A percentile compares a stretch with the other conserved stretches of the same genome.
Conservation (phyloP, 1,140 invertebrate genomes). For the Drosophila aff. region DNA sequence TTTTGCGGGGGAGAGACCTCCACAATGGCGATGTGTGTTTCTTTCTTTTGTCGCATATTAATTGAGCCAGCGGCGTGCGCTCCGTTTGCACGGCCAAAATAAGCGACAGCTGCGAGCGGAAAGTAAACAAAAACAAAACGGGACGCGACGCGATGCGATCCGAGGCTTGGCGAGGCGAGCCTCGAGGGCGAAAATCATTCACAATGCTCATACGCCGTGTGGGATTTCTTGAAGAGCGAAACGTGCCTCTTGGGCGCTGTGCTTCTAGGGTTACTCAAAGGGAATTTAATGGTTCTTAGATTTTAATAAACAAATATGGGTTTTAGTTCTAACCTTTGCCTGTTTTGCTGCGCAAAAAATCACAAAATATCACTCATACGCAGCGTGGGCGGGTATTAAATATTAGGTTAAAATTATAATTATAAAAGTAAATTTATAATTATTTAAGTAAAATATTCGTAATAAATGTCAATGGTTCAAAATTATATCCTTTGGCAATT, state of each 20-base stretch:
- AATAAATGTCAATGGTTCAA: too few relatives aligned
- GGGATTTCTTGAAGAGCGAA: background rate
- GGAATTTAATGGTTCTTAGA: slow-evolving; percentile 6
- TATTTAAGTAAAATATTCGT: background rate
- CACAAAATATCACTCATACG: background rate
- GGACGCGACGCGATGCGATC: slow-evolving; percentile 5
- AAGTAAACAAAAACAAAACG: slow-evolving; percentile 48
- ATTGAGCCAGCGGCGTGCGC: slow-evolving; percentile 62
- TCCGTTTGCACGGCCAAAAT: slow-evolving; percentile 56
- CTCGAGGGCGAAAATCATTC: slow-evolving; percentile 14
- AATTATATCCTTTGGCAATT: too few relatives aligned
- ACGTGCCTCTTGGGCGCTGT: background rate
- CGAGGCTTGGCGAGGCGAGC: background rate
- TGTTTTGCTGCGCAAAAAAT: background rate
- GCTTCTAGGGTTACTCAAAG: background rate
- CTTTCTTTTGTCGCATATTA: slow-evolving; percentile 62
- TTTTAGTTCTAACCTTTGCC: background rate
- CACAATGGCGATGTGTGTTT: slow-evolving; percentile 37
- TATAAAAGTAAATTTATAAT: background rate
- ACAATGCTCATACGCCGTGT: slow-evolving; percentile 18
- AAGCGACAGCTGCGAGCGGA: slow-evolving; percentile 40
- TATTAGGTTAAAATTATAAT: background rate
- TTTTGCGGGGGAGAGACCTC: slow-evolving; percentile 29
- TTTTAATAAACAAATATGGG: background rate
- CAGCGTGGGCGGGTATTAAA: background rate